Percentiles rank a stretch among this genome's conserved stretches.
Evolutionary conservation across 2,797 vertebrate genomes (phyloP).

Genomic region (Bucorvus abyssinicus): DNA sequence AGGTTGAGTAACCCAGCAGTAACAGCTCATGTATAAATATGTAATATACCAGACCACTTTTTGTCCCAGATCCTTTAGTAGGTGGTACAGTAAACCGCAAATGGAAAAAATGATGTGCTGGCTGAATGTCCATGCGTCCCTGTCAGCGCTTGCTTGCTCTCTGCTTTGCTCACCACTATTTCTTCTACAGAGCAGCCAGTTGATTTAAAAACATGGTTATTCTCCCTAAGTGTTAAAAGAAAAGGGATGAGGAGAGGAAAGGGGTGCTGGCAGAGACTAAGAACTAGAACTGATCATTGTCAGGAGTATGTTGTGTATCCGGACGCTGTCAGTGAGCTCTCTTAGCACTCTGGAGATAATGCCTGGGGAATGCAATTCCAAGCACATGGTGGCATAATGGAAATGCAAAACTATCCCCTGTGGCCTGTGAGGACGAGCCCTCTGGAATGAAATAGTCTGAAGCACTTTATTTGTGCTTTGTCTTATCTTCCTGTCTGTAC

Average conservation of each 20-base stretch:
- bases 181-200: neutral
- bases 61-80: neutral
- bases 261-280: neutral
- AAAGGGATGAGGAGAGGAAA: neutral
- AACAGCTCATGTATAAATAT: neutral
- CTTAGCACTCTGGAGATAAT: neutral
- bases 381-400: neutral
- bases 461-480: slow-evolving; percentile 24
- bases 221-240: neutral
- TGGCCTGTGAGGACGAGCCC: neutral
- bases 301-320: neutral
- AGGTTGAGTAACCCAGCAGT: neutral
- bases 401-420: slow-evolving; percentile 7
- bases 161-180: neutral
- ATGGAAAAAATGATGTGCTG: neutral
- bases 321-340: neutral
- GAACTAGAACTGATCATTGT: neutral
- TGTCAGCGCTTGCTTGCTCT: neutral
- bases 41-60: neutral
- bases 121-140: neutral
- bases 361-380: neutral
- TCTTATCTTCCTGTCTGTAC: neutral
- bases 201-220: neutral
- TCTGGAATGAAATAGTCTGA: neutral
- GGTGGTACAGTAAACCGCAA: neutral